A percentile compares a stretch with the other conserved stretches of the same genome.
Evolutionary conservation across 2,888 invertebrate species (phyloP).

Genomic region (Gerosis bhagava): DNA sequence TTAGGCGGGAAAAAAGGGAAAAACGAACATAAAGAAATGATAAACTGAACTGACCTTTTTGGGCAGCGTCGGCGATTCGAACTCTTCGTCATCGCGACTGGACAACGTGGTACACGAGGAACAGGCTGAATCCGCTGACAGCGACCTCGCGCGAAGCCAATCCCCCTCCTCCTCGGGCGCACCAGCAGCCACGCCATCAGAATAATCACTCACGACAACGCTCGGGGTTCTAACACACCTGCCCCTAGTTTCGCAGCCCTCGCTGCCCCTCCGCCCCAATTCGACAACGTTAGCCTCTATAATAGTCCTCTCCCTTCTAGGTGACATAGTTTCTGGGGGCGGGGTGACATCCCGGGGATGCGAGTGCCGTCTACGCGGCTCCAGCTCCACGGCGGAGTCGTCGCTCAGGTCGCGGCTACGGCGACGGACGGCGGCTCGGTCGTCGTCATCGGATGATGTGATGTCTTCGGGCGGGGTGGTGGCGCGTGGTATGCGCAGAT

Average conservation of each 20-base stretch:
- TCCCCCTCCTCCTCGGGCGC: conserved; percentile 71
- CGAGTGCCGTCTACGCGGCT: conserved; percentile 71
- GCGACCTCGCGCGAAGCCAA: conserved; percentile 71
- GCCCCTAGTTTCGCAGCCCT: conserved; percentile 71
- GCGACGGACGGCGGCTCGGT: conserved; percentile 69
- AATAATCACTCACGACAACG: conserved; percentile 94
- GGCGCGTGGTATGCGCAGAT: conserved; percentile 68
- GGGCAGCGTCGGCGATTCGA: conserved; percentile 66
- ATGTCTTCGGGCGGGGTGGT: conserved; percentile 69
- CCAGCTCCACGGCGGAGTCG: conserved; percentile 81
- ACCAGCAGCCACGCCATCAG: conserved; percentile 83
- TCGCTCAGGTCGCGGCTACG: conserved; percentile 74
- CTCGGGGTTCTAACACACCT: conserved; percentile 91
- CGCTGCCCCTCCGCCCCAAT: conserved; percentile 75
- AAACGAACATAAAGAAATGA: no score
- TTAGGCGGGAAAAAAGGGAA: no score
- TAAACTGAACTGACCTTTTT: conserved; percentile 69
- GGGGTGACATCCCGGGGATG: conserved; percentile 68
- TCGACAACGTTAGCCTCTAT: conserved; percentile 82
- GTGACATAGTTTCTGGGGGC: conserved; percentile 66
- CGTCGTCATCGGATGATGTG: conserved; percentile 75
- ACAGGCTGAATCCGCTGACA: conserved; percentile 87
- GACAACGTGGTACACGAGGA: conserved; percentile 89
- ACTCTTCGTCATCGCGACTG: conserved; percentile 86
- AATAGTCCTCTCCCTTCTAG: conserved; percentile 64